Conservation (phyloP, 2,797 vertebrate species). For the Tenualosa ilisha region DNA sequence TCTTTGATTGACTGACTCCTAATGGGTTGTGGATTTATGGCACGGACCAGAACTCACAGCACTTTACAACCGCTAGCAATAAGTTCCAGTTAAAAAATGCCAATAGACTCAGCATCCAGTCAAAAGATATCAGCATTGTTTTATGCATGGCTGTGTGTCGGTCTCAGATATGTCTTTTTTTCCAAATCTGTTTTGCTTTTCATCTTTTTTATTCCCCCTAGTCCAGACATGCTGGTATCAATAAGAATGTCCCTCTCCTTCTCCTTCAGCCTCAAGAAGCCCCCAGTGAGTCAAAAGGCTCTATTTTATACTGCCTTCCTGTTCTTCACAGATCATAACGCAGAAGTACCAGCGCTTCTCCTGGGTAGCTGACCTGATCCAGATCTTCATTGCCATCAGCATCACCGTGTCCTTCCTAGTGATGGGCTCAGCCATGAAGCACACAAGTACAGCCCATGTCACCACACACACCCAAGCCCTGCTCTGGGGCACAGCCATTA, state of each 20-base stretch:
- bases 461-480: not conserved
- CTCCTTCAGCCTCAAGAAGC: not conserved
- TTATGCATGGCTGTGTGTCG: not conserved
- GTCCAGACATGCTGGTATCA: not conserved
- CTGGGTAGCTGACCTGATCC: slow-evolving; percentile 72
- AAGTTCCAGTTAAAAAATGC: not conserved
- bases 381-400: slow-evolving; percentile 74
- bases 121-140: not conserved
- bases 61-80: too few relatives aligned
- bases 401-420: slow-evolving; percentile 75
- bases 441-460: slow-evolving; percentile 59
- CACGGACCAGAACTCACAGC: too few relatives aligned
- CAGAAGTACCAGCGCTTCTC: slow-evolving; percentile 65
- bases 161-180: not conserved
- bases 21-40: not conserved
- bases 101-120: not conserved
- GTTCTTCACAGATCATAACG: slow-evolving; percentile 65
- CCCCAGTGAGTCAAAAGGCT: not conserved
- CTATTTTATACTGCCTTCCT: not conserved
- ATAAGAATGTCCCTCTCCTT: not conserved
- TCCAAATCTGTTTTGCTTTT: not conserved
- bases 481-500: not conserved
- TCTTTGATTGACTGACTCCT: not conserved
- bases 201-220: not conserved
- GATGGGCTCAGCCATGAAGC: slow-evolving; percentile 75